Evolutionary conservation across 2,797 vertebrate genomes (phyloP).

Genomic region (Lateolabrax maculatus): DNA sequence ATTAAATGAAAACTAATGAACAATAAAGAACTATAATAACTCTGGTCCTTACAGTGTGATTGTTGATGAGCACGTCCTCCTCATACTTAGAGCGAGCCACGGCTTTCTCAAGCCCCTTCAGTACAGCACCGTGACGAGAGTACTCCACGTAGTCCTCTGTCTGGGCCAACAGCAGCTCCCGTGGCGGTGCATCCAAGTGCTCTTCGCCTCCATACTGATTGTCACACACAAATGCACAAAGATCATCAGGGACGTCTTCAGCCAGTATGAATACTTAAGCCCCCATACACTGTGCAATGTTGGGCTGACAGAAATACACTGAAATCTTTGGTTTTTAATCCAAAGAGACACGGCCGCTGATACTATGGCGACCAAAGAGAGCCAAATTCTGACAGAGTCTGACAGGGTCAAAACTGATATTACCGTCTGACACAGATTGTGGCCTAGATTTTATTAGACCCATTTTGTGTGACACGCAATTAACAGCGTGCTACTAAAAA

Average conservation of each 20-base stretch:
- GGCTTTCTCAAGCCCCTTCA: conserved; percentile 97
- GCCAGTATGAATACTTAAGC: background rate
- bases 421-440: background rate
- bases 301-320: background rate
- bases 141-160: conserved; percentile 99
- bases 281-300: background rate
- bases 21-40: too few relatives aligned
- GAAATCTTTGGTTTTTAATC: background rate
- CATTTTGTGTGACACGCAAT: background rate
- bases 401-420: background rate
- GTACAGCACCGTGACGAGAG: conserved; percentile 95
- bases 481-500: background rate
- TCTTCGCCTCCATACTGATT: conserved; percentile 95
- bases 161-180: conserved; percentile 95
- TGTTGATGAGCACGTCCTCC: conserved; percentile 95
- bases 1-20: too few relatives aligned
- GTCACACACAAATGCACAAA: conserved; percentile 30
- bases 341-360: background rate
- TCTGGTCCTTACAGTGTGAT: conserved; percentile 93
- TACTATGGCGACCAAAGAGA: too few relatives aligned
- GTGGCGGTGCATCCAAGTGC: conserved; percentile 92
- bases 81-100: conserved; percentile 96
- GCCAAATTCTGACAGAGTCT: background rate
- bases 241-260: background rate
- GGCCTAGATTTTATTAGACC: background rate